Conservation (phyloP, 1,140 invertebrate genomes). For the Macrotrachela quadricornifera region DNA sequence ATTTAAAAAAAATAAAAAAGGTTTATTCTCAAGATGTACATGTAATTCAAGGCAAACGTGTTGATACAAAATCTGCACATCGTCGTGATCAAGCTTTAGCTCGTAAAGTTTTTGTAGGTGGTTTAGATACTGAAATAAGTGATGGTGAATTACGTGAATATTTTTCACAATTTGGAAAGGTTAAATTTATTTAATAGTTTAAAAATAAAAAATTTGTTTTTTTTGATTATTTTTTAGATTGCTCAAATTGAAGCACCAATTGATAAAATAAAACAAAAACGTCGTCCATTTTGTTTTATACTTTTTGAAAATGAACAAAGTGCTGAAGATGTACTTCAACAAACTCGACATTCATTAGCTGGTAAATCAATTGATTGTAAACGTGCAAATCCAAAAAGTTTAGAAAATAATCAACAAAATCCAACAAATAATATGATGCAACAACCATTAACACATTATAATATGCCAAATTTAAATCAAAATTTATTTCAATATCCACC, state of each 20-base stretch:
- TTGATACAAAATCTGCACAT: conserved; percentile 22
- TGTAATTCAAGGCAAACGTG: conserved; percentile 18
- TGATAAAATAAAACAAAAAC: conserved; percentile 80
- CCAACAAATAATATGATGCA: too few species aligned
- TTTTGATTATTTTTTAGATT: conserved; percentile 43
- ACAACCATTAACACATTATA: too few species aligned
- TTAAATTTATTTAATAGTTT: conserved; percentile 1
- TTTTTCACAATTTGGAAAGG: conserved; percentile 20
- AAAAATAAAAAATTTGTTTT: too few species aligned
- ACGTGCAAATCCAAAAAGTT: too few species aligned
- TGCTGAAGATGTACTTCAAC: conserved; percentile 52
- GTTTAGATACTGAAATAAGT: conserved; percentile 15
- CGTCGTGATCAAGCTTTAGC: background rate
- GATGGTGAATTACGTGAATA: conserved; percentile 20
- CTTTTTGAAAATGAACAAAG: conserved; percentile 67
- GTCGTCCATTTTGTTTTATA: conserved; percentile 82
- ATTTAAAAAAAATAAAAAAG: too few species aligned
- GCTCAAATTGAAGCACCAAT: conserved; percentile 82
- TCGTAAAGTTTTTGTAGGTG: conserved; percentile 20
- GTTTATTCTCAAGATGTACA: conserved; percentile 13
- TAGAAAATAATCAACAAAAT: too few species aligned
- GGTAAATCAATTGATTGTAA: too few species aligned
- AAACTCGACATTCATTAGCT: too few species aligned
- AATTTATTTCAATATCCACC: too few species aligned
- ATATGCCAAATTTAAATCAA: too few species aligned